Conservation (phyloP, 2,888 invertebrate genomes). For the Melanargia galathea region DNA sequence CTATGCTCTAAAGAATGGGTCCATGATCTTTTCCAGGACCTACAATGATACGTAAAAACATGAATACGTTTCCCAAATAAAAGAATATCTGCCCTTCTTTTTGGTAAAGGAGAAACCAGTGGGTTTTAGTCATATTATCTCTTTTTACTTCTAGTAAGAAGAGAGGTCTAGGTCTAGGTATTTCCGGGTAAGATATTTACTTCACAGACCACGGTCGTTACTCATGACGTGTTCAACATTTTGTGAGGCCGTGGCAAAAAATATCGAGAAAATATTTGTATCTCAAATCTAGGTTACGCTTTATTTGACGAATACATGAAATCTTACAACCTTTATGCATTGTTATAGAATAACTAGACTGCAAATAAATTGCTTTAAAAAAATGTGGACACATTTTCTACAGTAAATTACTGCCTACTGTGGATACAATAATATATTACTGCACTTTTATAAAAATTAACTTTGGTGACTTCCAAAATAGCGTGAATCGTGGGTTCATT, state of each 20-base stretch:
- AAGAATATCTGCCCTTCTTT: too few relatives aligned
- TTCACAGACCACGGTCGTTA: slow-evolving; percentile 1
- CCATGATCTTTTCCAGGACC: too few relatives aligned
- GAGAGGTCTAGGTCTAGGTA: too few relatives aligned
- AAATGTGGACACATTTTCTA: neutral
- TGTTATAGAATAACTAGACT: neutral
- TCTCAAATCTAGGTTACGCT: slow-evolving; percentile 10
- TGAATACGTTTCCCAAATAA: too few relatives aligned
- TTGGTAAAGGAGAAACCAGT: too few relatives aligned
- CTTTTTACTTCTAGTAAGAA: neutral
- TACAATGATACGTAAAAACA: too few relatives aligned
- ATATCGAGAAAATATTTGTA: slow-evolving; percentile 3
- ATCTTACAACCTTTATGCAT: neutral
- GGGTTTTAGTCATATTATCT: neutral
- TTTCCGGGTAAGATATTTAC: slow-evolving; percentile 4
- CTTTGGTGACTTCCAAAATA: too few relatives aligned
- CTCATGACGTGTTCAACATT: slow-evolving; percentile 4
- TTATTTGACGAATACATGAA: slow-evolving; percentile 7
- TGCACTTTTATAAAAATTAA: too few relatives aligned
- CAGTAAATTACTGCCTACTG: neutral
- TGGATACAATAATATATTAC: neutral
- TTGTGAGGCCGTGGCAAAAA: neutral
- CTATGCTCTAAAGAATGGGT: too few relatives aligned
- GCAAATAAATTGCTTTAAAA: neutral
- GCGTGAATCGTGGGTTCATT: too few relatives aligned